phyloP scores from a whole-genome alignment of 2,797 vertebrate species.

The Echeneis naucrates region DNA sequence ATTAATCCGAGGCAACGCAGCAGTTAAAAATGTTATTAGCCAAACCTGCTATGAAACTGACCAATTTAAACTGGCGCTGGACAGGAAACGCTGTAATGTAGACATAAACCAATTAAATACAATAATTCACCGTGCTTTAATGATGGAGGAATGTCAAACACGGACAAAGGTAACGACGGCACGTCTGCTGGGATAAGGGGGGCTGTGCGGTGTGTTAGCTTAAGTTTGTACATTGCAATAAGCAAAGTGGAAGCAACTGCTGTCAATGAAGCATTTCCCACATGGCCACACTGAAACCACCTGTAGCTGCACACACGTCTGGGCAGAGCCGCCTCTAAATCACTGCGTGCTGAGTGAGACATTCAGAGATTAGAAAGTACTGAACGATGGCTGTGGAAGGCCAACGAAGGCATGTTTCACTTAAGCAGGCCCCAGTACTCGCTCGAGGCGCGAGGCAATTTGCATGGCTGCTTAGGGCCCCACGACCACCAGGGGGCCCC shows the following conservation, averaged over 20 bases:
- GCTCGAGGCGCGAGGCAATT: conserved; percentile 52
- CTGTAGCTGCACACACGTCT: neutral
- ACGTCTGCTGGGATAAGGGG: neutral
- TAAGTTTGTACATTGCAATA: conserved; percentile 9
- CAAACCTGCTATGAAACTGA: neutral
- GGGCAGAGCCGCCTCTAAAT: neutral
- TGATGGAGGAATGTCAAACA: neutral
- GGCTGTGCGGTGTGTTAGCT: neutral
- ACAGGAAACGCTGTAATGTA: neutral
- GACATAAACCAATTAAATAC: too few relatives aligned
- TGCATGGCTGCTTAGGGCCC: conserved; percentile 46
- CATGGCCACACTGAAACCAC: neutral
- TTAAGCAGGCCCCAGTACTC: conserved; percentile 33
- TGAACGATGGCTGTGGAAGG: neutral
- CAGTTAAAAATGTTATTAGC: conserved; percentile 18
- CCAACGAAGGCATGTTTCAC: conserved; percentile 35
- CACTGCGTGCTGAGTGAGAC: neutral
- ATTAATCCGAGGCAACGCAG: neutral
- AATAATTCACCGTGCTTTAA: neutral
- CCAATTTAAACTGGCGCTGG: neutral
- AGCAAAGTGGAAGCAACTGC: conserved; percentile 3
- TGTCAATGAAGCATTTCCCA: conserved; percentile 2
- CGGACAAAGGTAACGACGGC: neutral
- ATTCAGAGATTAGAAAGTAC: neutral
- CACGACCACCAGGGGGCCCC: conserved; percentile 60